These are phyloP conservation scores for Hydrozoanthus tunicans DNA, from an alignment of 64 coral and sea anemone genomes.

Conservation along the genomic window DNA sequence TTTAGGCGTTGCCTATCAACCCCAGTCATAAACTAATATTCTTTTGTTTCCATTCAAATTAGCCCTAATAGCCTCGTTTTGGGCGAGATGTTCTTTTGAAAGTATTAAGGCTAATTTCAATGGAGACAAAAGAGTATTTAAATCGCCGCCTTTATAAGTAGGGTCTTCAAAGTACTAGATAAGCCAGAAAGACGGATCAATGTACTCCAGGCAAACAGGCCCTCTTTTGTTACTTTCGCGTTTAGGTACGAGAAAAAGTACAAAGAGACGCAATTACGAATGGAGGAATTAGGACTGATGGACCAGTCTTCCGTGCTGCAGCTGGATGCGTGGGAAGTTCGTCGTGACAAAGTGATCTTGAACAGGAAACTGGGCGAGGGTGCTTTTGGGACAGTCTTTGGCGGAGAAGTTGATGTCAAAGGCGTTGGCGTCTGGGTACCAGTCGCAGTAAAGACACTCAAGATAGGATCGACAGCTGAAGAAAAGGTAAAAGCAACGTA, in stretches of 20 bases:
- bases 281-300: conserved; percentile 93
- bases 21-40: too few species aligned
- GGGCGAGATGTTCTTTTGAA: too few species aligned
- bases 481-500: conserved; percentile 64
- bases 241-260: conserved; percentile 84
- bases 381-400: conserved; percentile 88
- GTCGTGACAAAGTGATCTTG: conserved; percentile 66
- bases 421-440: conserved; percentile 72
- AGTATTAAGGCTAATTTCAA: too few species aligned
- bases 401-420: conserved; percentile 69
- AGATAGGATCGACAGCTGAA: conserved; percentile 82
- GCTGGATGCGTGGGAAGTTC: conserved; percentile 87
- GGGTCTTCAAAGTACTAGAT: too few species aligned
- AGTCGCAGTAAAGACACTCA: conserved; percentile 86
- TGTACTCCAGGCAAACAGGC: too few species aligned
- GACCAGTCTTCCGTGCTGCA: conserved; percentile 77
- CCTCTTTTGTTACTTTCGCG: too few species aligned
- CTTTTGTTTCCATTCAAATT: too few species aligned
- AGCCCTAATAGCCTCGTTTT: too few species aligned
- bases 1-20: too few species aligned
- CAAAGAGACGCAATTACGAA: conserved; percentile 72
- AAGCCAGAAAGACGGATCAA: too few species aligned
- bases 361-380: conserved; percentile 92
- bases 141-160: too few species aligned
- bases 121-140: too few species aligned